Evolutionary conservation across 35 echinoderm and acorn worm genomes (phyloP), one percentile per base, ranked within the genome.

Genomic region (Heliocidaris erythrogramma): DNA sequence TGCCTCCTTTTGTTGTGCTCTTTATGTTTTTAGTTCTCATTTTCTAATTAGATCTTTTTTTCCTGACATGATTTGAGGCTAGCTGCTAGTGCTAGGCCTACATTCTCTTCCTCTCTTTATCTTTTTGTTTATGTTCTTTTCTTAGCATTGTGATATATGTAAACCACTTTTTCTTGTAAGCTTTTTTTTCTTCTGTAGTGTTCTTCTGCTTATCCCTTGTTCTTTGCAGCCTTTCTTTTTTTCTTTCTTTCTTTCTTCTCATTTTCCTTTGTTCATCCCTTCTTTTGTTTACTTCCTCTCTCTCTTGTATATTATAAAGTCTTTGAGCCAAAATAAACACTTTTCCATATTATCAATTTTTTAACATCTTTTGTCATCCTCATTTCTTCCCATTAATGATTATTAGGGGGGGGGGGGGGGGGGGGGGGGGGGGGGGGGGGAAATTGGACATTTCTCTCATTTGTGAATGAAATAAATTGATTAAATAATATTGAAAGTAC

Each of bases 201-300:
- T 42, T 3, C 3, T 42, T 42, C 35, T 42, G 3, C 35, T 42
- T 42, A 42, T 42, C 35, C 35, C 35, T 42, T 3, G 14, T 84
- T 18, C 65, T 84, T 84, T 84, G 14, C 65, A 18, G 14, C 1
- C 65, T n/a, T n/a, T 84, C n/a, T 84, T 84, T 84, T 84, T n/a
- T 84, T n/a, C 65, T 84, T 84, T n/a, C 65, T 84, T n/a, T 84
- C 65, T 84, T 84, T 84, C 65, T n/a, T 84, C 65, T 84, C n/a
- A 18, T 84, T 84, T 84, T 84, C n/a, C n/a, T n/a, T 84, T 42
- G n/a, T n/a, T n/a, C n/a, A n/a, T n/a, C n/a, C n/a, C n/a, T 84
- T 84, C n/a, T 4, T n/a, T 84, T 42, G 35, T 42, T 42, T 42
- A 42, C 35, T 42, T 3, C 3, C 35, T 42, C 35, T 42, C 35